A percentile compares a stretch with the other conserved stretches of the same genome.
Evolutionary conservation across 2,113 vertebrate species (phyloP).

Genomic region (Cricetomys ansorgei): DNA sequence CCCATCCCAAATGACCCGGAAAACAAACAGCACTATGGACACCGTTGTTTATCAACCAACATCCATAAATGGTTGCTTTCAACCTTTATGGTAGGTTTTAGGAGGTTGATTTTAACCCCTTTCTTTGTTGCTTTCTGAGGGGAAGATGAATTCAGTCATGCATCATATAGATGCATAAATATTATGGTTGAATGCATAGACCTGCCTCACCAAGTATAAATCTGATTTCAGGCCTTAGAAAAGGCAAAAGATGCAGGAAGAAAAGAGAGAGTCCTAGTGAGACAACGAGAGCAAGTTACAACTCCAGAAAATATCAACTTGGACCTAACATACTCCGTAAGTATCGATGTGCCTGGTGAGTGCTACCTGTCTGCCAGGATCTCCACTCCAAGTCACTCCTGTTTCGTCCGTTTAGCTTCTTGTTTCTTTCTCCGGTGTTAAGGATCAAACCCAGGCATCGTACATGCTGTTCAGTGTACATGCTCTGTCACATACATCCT

Average conservation of each 20-base stretch:
- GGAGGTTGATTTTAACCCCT: neutral
- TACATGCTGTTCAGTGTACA: neutral
- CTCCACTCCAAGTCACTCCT: neutral
- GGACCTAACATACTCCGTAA: constrained; percentile 97
- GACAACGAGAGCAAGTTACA: constrained; percentile 93
- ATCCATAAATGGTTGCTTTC: neutral
- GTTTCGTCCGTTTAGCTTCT: neutral
- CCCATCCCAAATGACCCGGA: neutral
- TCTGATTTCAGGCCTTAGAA: constrained; percentile 92
- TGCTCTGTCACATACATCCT: neutral
- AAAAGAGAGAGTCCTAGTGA: constrained; percentile 94
- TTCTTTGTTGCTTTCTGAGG: neutral
- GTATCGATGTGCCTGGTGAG: constrained; percentile 72
- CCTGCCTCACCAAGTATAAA: constrained; percentile 37
- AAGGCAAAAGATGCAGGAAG: constrained; percentile 98
- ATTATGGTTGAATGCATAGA: neutral
- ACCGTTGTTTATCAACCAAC: neutral
- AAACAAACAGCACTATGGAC: neutral
- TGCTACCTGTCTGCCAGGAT: neutral
- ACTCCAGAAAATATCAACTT: constrained; percentile 92
- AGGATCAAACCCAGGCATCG: neutral
- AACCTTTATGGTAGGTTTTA: neutral
- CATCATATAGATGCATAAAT: neutral
- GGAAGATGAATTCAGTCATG: neutral
- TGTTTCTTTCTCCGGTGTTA: neutral